Percentiles rank a stretch among this genome's conserved stretches.
phyloP scores from a whole-genome alignment of 2,888 invertebrate species.

The Podabrus alpinus region DNA sequence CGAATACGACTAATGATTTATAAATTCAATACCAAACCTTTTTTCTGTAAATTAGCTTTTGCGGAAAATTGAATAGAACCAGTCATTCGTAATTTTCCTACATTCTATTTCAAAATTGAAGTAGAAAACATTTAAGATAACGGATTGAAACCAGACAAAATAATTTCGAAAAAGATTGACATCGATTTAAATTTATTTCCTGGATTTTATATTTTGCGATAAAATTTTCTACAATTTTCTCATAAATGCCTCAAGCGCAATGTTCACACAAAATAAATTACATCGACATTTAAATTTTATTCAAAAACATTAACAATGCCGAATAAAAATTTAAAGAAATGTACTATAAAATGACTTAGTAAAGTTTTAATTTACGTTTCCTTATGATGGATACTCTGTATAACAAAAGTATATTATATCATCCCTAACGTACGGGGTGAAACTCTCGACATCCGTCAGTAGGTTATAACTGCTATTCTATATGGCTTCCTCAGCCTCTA shows the following conservation, averaged over 20 bases:
- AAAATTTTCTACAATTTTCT: not conserved
- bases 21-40: not conserved
- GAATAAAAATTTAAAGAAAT: too few species aligned
- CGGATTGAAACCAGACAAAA: not conserved
- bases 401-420: too few species aligned
- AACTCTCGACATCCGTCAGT: too few species aligned
- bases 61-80: not conserved
- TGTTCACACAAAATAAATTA: not conserved
- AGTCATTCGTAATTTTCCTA: not conserved
- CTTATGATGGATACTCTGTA: too few species aligned
- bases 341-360: too few species aligned
- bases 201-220: not conserved
- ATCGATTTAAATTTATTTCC: not conserved
- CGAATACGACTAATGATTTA: not conserved
- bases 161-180: not conserved
- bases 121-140: not conserved
- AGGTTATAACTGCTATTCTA: too few species aligned
- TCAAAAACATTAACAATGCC: not conserved
- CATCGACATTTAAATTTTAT: not conserved
- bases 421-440: too few species aligned
- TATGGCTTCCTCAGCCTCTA: too few species aligned
- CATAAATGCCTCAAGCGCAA: not conserved
- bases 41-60: not conserved
- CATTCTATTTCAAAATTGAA: not conserved
- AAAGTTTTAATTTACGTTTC: too few species aligned